Percentiles rank a stretch among this genome's conserved stretches.
Conservation (phyloP, 2,888 invertebrate species). For the Mimas tiliae region DNA sequence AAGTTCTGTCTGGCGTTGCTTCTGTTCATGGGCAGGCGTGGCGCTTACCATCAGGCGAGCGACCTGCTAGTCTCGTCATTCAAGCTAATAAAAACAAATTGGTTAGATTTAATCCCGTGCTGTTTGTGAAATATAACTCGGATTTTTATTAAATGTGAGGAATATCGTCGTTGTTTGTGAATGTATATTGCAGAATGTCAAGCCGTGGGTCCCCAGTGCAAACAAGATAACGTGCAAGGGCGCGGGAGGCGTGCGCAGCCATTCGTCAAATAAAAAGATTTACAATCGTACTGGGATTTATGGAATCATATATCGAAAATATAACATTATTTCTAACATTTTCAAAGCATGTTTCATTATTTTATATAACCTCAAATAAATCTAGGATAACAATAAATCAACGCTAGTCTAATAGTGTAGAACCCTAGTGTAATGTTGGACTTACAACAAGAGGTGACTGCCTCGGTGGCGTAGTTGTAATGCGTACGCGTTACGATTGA, state of each 20-base stretch:
- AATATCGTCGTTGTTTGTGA: conserved; percentile 5
- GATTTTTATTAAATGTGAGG: neutral
- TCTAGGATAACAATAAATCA: neutral
- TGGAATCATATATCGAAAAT: conserved; percentile 41
- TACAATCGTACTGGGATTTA: conserved; percentile 42
- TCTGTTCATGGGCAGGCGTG: no score
- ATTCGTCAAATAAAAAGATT: conserved; percentile 53
- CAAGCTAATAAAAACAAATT: no score
- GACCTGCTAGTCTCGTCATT: no score
- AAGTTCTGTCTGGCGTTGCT: no score
- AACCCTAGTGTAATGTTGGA: no score
- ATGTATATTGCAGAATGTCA: conserved; percentile 32
- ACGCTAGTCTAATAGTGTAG: no score
- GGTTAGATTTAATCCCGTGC: no score
- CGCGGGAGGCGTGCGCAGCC: conserved; percentile 35
- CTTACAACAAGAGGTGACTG: no score
- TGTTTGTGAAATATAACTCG: no score
- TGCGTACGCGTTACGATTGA: no score
- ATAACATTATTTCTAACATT: conserved; percentile 22
- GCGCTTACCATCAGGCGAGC: no score
- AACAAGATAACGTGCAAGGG: conserved; percentile 39
- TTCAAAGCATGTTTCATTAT: neutral
- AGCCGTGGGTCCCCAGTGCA: conserved; percentile 35
- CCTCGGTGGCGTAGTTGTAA: no score
- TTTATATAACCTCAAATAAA: neutral